phyloP scores from a whole-genome alignment of 2,797 vertebrate genomes.

The Cryptoprocta ferox region DNA sequence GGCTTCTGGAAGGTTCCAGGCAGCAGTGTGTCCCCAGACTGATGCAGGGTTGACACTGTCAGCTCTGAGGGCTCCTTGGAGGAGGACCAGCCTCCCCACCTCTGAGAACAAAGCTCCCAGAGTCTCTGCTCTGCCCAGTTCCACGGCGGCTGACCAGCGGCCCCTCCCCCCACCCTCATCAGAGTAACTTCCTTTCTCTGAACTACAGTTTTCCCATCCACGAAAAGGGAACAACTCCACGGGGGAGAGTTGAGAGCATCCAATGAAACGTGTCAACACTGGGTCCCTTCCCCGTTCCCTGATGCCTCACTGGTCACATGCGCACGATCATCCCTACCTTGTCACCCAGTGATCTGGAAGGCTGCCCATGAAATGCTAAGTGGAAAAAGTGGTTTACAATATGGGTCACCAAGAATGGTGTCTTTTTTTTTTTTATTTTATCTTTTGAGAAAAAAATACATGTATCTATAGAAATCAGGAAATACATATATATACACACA shows the following conservation, averaged over 20 bases:
- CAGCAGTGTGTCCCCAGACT: fast-evolving
- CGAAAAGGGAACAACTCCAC: background rate
- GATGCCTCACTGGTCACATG: background rate
- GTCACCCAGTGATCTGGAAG: background rate
- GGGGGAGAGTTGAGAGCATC: background rate
- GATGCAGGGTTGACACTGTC: background rate
- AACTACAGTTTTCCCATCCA: background rate
- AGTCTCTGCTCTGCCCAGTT: background rate
- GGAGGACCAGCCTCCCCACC: background rate
- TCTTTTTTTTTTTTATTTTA: background rate
- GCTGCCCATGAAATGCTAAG: background rate
- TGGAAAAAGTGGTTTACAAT: background rate
- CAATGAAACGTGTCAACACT: background rate
- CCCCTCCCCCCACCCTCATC: background rate
- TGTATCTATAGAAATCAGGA: background rate
- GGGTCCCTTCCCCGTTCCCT: background rate
- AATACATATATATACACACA: background rate
- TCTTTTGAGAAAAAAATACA: background rate
- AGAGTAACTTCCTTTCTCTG: background rate
- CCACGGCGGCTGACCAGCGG: background rate
- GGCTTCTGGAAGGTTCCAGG: background rate
- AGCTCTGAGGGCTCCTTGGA: fast-evolving
- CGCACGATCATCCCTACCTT: fast-evolving
- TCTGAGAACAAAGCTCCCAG: background rate
- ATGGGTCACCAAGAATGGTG: background rate